Base-by-base conservation (phyloP, 2,113 vertebrate genomes). In the Mustela nigripes region DNA sequence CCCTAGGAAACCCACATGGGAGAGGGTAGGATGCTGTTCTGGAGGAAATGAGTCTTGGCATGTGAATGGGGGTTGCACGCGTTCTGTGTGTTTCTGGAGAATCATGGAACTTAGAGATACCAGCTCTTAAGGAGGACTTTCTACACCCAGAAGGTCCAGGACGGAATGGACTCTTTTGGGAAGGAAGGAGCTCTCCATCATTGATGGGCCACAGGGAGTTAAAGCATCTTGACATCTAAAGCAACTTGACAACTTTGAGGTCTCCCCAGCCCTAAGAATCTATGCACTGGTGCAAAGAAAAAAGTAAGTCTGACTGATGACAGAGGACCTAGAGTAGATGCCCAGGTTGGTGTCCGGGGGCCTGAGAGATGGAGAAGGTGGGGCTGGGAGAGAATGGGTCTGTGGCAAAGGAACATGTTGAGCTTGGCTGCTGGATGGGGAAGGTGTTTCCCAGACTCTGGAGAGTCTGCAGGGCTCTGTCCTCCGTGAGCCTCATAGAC, bases 171-270 rank as follows among this genome's bases (percentile, higher is more conserved):
- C 45, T 18, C 33, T 0, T 7, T 5, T 19, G 53, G 65, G 45
- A 53, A 81, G 74, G 65, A 12, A 19, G 3, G 65, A 60, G 74
- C n/a, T 15, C 5, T 50, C 36, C 33, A 4, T 74, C 69, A 0
- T 18, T 14, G 85, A 60, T 4, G 11, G 0, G 18, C 33, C 0
- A 0, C 0, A 39, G 22, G 14, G 67, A 81, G 24, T 18, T 42
- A 14, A 79, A 67, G 18, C 28, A 1, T 83, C 67, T 53, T 53
- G 50, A 53, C 14, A 53, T 53, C 50, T 53, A 53, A 53, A 53
- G 12, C 50, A 53, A 74, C 42, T 42, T 42, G 63, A n/a, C 53
- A 28, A 24, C 28, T 26, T 58, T 5, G 74, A 73, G 36, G 11
- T 18, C 26, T 71, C 22, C 42, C 81, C 22, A 42, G 39, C 31